These are phyloP conservation scores for Ptychobarbus kaznakovi DNA, from an alignment of 2,797 vertebrate species.

Conservation along the genomic window DNA sequence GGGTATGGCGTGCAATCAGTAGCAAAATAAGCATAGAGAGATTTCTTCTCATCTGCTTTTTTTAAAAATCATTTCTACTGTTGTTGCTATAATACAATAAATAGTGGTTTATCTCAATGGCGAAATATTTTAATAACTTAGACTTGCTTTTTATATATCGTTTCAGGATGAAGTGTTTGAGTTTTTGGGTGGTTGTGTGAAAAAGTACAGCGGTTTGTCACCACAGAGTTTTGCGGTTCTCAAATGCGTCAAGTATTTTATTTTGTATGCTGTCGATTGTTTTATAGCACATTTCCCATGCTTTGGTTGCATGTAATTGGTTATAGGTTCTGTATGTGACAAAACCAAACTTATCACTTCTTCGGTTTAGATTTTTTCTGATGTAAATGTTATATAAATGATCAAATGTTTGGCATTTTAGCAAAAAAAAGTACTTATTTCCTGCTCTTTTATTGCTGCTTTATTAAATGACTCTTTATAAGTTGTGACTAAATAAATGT, in stretches of 20 bases:
- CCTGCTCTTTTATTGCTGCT: background rate
- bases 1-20: conserved; percentile 43
- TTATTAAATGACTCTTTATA: conserved; percentile 10
- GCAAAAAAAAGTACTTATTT: background rate
- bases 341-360: background rate
- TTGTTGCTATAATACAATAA: conserved; percentile 77
- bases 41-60: conserved; percentile 69
- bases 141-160: conserved; percentile 64
- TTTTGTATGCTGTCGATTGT: conserved; percentile 3
- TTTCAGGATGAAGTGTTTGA: conserved; percentile 51
- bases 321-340: conserved; percentile 16
- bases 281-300: conserved; percentile 11
- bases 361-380: background rate
- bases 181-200: conserved; percentile 43
- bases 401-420: background rate
- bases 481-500: background rate
- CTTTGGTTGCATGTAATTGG: conserved; percentile 9
- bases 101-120: conserved; percentile 78
- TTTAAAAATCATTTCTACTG: conserved; percentile 73
- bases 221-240: background rate
- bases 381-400: background rate
- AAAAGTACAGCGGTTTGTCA: conserved; percentile 51
- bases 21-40: conserved; percentile 56
- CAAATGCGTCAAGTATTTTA: conserved; percentile 23
- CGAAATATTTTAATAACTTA: conserved; percentile 76